phyloP scores from a whole-genome alignment of 1,140 invertebrate species.

The Antheraea pernyi region DNA sequence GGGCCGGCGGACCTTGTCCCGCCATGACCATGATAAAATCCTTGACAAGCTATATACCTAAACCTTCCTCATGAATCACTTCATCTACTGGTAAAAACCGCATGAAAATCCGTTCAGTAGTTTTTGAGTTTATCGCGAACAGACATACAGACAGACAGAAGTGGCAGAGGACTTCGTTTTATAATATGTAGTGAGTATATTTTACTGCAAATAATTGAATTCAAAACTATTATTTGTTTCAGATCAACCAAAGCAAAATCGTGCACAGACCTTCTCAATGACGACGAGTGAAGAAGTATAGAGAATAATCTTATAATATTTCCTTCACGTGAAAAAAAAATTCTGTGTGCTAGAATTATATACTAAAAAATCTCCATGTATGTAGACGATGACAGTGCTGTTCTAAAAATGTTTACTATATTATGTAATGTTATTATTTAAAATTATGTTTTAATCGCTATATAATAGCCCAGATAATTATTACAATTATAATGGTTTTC shows the following conservation, averaged over 20 bases:
- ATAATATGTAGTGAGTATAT: no score
- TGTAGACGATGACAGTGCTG: not conserved
- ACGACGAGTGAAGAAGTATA: constrained; percentile 54
- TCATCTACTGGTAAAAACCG: no score
- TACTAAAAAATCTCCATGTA: not conserved
- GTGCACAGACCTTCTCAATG: constrained; percentile 79
- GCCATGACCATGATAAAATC: no score
- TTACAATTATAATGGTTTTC: not conserved
- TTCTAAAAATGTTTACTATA: constrained; percentile 9
- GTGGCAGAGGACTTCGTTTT: no score
- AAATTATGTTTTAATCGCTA: constrained; percentile 9
- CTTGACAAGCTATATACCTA: no score
- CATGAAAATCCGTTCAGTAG: no score
- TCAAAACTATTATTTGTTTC: constrained; percentile 46
- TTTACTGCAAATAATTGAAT: constrained; percentile 13
- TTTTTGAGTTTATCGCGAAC: no score
- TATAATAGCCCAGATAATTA: not conserved
- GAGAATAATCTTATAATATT: not conserved
- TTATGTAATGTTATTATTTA: constrained; percentile 7
- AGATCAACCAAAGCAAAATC: constrained; percentile 81
- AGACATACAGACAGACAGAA: no score
- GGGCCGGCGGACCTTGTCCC: no score
- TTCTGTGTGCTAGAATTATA: not conserved
- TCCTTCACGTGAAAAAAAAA: not conserved
- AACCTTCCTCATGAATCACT: no score